Evolutionary conservation across 1,140 invertebrate genomes (phyloP).

Genomic region (Dinothrombium tinctorium): DNA sequence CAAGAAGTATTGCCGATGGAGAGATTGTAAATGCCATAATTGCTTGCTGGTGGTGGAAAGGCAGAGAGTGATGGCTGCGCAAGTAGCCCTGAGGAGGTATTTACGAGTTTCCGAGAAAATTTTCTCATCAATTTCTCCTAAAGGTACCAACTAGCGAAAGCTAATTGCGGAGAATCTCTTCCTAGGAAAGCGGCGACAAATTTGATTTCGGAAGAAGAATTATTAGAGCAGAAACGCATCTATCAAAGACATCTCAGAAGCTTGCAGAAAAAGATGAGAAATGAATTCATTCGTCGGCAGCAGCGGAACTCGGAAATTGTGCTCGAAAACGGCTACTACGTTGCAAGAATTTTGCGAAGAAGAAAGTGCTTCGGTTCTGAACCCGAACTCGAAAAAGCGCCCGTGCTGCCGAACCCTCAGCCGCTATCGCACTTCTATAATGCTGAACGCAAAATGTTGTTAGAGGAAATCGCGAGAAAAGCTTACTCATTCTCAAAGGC

Average conservation of each 20-base stretch:
- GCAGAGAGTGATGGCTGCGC: slow-evolving; percentile 93
- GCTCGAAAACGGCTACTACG: no score
- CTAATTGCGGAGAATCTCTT: background rate
- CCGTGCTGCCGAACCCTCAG: no score
- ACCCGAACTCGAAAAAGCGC: no score
- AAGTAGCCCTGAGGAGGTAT: slow-evolving; percentile 59
- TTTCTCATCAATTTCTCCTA: background rate
- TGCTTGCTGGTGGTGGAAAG: slow-evolving; percentile 95
- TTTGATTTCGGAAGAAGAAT: slow-evolving; percentile 5
- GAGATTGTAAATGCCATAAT: slow-evolving; percentile 86
- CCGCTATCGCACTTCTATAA: no score
- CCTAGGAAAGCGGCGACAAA: background rate
- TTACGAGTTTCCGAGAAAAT: background rate
- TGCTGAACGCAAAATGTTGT: no score
- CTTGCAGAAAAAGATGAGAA: slow-evolving; percentile 19
- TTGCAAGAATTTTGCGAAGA: background rate
- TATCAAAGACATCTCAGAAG: slow-evolving; percentile 23
- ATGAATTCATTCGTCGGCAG: background rate
- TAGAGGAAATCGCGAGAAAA: no score
- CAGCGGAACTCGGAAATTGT: background rate
- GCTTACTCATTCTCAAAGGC: no score
- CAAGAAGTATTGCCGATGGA: slow-evolving; percentile 87
- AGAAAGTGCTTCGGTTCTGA: background rate
- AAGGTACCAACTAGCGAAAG: background rate
- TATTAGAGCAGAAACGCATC: slow-evolving; percentile 22